A percentile compares a stretch with the other conserved stretches of the same genome.
These are phyloP conservation scores for Edolisoma coerulescens DNA, from an alignment of 2,113 vertebrate species.

Conservation along the genomic window DNA sequence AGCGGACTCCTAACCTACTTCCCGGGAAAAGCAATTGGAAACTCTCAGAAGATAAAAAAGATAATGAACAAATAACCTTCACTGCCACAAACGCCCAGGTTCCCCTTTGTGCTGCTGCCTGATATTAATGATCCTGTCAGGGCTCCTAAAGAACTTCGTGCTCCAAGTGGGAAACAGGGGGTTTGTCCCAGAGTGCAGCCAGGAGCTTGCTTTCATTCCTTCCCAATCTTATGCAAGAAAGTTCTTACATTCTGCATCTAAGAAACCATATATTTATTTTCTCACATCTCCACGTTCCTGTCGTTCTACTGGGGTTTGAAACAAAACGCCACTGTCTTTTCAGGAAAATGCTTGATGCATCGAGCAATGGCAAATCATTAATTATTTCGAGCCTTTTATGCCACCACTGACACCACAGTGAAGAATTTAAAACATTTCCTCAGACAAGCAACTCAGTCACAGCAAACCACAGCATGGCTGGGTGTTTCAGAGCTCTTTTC, in stretches of 20 bases:
- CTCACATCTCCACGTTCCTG: neutral
- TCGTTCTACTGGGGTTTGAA: neutral
- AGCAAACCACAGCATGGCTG: neutral
- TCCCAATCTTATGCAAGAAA: neutral
- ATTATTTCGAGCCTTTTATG: conserved; percentile 12
- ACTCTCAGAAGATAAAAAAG: neutral
- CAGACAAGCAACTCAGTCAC: conserved; percentile 1
- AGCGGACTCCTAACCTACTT: neutral
- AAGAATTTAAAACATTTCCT: conserved; percentile 29
- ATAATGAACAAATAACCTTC: conserved; percentile 41
- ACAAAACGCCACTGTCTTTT: neutral
- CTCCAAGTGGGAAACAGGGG: neutral
- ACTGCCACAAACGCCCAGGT: neutral
- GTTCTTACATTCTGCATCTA: neutral
- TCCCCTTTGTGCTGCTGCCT: neutral
- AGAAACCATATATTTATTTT: neutral
- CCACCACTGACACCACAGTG: neutral
- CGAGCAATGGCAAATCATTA: neutral
- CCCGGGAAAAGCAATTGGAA: neutral
- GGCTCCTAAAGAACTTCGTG: neutral
- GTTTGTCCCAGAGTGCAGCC: neutral
- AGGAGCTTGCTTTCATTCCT: neutral
- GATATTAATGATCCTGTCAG: conserved; percentile 9
- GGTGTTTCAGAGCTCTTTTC: neutral
- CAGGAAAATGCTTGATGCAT: neutral